Conservation (phyloP, 2,888 invertebrate genomes). For the Tetragnatha montana region DNA sequence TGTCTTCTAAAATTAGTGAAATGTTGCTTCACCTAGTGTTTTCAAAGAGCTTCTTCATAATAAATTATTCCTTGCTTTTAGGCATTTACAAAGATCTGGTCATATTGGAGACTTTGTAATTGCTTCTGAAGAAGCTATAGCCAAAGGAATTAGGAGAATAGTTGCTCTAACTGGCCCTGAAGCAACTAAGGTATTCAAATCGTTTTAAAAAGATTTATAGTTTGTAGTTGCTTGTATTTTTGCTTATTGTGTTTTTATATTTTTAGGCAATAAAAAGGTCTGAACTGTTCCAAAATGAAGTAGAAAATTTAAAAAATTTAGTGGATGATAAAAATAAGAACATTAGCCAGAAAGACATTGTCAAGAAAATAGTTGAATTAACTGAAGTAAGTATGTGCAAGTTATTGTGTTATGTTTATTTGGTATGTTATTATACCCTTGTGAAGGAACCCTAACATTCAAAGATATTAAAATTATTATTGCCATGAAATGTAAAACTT, state of each 20-base stretch:
- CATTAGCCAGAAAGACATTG: constrained; percentile 77
- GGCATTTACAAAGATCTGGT: constrained; percentile 90
- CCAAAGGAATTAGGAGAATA: constrained; percentile 97
- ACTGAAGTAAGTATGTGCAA: constrained; percentile 51
- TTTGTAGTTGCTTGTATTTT: neutral
- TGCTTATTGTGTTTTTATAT: constrained; percentile 6
- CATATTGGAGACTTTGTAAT: constrained; percentile 93
- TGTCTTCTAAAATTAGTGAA: too few species aligned
- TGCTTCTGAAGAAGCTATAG: constrained; percentile 98
- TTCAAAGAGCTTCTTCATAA: too few species aligned
- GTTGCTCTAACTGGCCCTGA: constrained; percentile 97
- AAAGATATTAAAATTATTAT: too few species aligned
- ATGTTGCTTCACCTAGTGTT: too few species aligned
- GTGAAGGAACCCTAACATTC: too few species aligned
- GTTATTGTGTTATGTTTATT: too few species aligned
- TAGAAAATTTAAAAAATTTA: constrained; percentile 65
- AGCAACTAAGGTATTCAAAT: constrained; percentile 82
- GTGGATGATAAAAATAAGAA: constrained; percentile 59
- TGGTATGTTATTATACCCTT: too few species aligned
- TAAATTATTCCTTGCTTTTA: constrained; percentile 73
- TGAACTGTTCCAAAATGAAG: constrained; percentile 62
- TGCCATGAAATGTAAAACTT: too few species aligned
- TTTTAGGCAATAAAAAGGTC: constrained; percentile 62
- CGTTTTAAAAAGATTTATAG: neutral
- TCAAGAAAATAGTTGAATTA: constrained; percentile 86